A percentile compares a stretch with the other conserved stretches of the same genome.
phyloP scores from a whole-genome alignment of 2,797 vertebrate species.

The Rhinoraja longicauda region DNA sequence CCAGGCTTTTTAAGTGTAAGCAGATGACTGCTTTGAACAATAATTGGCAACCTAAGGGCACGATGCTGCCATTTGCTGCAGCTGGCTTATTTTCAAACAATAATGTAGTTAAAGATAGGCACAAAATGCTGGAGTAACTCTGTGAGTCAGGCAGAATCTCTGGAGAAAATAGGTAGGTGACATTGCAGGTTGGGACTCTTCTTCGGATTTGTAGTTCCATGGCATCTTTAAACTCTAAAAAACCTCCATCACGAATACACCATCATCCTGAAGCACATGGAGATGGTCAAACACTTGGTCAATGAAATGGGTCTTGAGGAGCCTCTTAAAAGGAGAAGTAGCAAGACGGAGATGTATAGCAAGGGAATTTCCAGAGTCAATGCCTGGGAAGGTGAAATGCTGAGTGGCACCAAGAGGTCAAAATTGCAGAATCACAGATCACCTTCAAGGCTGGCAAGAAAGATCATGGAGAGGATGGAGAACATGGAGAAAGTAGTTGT shows the following conservation, averaged over 20 bases:
- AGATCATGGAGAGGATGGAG: background rate
- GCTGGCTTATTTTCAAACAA: background rate
- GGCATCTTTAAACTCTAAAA: no score
- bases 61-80: background rate
- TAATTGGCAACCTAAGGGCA: background rate
- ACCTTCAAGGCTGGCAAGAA: background rate
- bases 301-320: background rate
- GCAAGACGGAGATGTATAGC: background rate
- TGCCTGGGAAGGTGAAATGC: background rate
- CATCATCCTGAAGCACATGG: background rate
- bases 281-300: background rate
- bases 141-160: no score
- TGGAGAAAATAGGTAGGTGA: no score
- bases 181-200: no score
- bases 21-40: background rate
- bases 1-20: background rate
- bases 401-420: background rate
- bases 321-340: background rate
- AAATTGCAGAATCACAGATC: no score
- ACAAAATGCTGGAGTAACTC: no score
- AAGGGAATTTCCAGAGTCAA: background rate
- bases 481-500: background rate
- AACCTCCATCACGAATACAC: no score
- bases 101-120: background rate
- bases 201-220: no score